These are phyloP conservation scores for Dipodomys stephensi DNA, from an alignment of 2,113 vertebrate species.

Conservation along the genomic window DNA sequence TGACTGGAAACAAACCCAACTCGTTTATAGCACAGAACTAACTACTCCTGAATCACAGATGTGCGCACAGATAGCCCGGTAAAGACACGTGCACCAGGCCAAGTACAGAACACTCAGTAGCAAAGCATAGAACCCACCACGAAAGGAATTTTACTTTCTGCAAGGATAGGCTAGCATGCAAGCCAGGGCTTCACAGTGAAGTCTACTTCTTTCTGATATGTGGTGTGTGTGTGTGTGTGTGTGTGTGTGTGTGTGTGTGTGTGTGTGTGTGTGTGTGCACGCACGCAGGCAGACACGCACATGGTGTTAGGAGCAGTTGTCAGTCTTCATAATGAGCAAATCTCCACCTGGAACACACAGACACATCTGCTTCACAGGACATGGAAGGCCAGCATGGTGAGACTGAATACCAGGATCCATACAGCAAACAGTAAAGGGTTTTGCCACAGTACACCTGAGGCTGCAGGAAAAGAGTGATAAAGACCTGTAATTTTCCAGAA, in stretches of 20 bases:
- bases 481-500: constrained; percentile 87
- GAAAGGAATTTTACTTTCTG: not conserved
- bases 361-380: constrained; percentile 81
- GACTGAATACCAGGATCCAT: constrained; percentile 83
- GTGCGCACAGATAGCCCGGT: not conserved
- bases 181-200: not conserved
- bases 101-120: not conserved
- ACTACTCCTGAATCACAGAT: not conserved
- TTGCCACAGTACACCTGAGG: constrained; percentile 87
- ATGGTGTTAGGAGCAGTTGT: not conserved
- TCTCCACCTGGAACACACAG: constrained; percentile 77
- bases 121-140: fast-evolving
- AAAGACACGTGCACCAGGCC: not conserved
- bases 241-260: not conserved
- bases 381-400: constrained; percentile 79
- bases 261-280: fast-evolving
- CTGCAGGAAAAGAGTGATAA: constrained; percentile 85
- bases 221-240: not conserved
- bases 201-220: not conserved
- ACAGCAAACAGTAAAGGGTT: constrained; percentile 84
- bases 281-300: too few relatives aligned
- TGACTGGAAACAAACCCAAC: not conserved
- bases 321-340: constrained; percentile 79
- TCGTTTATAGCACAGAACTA: not conserved
- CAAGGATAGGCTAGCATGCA: too few relatives aligned